Evolutionary conservation across 30 jellyfish, hydroid and myxozoan genomes (phyloP).

Genomic region (Aurelia aurita complex sp. Pacific): DNA sequence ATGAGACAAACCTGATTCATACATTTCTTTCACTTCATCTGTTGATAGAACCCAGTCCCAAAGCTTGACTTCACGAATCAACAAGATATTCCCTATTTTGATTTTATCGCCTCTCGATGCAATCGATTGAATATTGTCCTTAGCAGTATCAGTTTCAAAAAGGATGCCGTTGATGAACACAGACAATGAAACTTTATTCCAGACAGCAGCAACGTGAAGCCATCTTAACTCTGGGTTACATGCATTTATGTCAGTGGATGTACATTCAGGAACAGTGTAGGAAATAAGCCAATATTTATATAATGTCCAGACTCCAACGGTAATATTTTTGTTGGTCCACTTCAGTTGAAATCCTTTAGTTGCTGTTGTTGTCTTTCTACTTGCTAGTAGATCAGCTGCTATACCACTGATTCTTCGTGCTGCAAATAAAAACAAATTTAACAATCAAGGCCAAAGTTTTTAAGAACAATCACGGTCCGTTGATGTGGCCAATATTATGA

Average conservation of each 20-base stretch:
- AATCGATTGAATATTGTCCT: not conserved
- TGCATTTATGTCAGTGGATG: not conserved
- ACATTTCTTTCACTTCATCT: not conserved
- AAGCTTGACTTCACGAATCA: conserved; percentile 7
- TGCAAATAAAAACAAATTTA: no score
- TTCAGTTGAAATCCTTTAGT: not conserved
- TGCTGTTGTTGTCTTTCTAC: not conserved
- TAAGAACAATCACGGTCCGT: no score
- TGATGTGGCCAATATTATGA: no score
- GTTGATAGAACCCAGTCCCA: conserved; percentile 17
- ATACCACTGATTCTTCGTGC: no score
- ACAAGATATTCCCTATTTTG: not conserved
- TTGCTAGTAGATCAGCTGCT: not conserved
- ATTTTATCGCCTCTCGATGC: not conserved
- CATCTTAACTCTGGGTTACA: conserved; percentile 21
- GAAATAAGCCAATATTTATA: not conserved
- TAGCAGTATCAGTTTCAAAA: not conserved
- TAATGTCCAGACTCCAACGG: not conserved
- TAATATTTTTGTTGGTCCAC: not conserved
- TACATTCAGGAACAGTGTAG: conserved; percentile 36
- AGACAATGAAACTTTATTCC: conserved; percentile 1
- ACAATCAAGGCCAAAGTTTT: no score
- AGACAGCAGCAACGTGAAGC: conserved; percentile 20
- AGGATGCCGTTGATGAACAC: conserved; percentile 14
- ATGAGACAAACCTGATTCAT: conserved; percentile 18